Conservation (phyloP, 2,797 vertebrate genomes). For the Miichthys miiuy region DNA sequence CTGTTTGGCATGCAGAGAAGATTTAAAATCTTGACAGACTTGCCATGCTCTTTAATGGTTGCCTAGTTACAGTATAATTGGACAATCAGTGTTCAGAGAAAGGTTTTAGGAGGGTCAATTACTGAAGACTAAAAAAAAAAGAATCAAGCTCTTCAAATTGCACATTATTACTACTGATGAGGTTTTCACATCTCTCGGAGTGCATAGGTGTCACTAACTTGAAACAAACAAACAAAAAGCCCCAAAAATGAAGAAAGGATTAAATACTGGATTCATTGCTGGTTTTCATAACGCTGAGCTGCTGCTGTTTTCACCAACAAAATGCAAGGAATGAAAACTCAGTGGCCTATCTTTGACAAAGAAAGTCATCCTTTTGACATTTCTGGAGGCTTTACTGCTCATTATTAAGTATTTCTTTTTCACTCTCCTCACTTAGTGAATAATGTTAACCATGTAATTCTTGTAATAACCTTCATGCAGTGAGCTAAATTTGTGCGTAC, state of each 20-base stretch:
- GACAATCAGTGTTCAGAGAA: slow-evolving; percentile 8
- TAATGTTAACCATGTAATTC: neutral
- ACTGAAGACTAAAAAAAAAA: neutral
- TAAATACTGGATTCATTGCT: neutral
- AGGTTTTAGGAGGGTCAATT: neutral
- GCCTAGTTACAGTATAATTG: slow-evolving; percentile 5
- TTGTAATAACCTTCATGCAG: neutral
- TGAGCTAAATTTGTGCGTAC: slow-evolving; percentile 2
- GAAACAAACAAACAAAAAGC: neutral
- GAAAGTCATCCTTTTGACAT: slow-evolving; percentile 6
- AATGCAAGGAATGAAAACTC: neutral
- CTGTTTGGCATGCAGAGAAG: no score
- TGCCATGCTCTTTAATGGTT: neutral
- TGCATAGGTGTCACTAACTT: neutral
- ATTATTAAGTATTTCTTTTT: slow-evolving; percentile 9
- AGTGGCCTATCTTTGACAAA: neutral
- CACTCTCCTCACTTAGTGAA: neutral
- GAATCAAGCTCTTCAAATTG: neutral
- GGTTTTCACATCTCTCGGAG: neutral
- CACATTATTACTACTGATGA: neutral
- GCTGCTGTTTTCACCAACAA: slow-evolving; percentile 9
- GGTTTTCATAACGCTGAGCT: slow-evolving; percentile 2
- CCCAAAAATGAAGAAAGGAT: neutral
- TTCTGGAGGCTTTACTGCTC: neutral
- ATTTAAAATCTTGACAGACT: neutral